Percentiles rank a stretch among this genome's conserved stretches.
phyloP scores from a whole-genome alignment of 2,113 vertebrate genomes.

The Bufo gargarizans region DNA sequence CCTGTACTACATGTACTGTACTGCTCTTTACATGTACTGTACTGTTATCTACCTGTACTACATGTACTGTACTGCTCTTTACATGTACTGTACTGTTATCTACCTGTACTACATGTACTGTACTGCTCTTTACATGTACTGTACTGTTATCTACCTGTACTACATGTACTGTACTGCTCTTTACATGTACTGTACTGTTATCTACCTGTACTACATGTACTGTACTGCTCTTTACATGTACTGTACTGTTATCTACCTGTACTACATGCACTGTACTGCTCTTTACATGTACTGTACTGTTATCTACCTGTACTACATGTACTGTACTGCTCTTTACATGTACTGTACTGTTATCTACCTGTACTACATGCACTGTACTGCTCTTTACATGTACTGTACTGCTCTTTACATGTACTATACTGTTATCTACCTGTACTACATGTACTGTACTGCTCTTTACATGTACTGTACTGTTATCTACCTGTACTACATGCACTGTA shows the following conservation, averaged over 20 bases:
- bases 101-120: background rate
- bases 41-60: background rate
- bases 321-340: background rate
- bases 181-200: background rate
- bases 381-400: background rate
- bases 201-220: background rate
- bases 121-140: background rate
- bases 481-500: background rate
- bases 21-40: background rate
- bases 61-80: background rate
- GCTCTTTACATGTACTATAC: background rate
- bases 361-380: background rate
- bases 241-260: background rate
- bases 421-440: background rate
- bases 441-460: background rate
- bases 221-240: background rate
- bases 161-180: background rate
- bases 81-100: background rate
- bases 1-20: background rate
- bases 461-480: background rate
- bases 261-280: background rate
- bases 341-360: background rate
- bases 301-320: background rate
- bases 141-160: background rate
- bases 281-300: constrained; percentile 1